These are phyloP conservation scores for Hypena proboscidalis DNA, from an alignment of 2,888 invertebrate genomes.

Conservation along the genomic window DNA sequence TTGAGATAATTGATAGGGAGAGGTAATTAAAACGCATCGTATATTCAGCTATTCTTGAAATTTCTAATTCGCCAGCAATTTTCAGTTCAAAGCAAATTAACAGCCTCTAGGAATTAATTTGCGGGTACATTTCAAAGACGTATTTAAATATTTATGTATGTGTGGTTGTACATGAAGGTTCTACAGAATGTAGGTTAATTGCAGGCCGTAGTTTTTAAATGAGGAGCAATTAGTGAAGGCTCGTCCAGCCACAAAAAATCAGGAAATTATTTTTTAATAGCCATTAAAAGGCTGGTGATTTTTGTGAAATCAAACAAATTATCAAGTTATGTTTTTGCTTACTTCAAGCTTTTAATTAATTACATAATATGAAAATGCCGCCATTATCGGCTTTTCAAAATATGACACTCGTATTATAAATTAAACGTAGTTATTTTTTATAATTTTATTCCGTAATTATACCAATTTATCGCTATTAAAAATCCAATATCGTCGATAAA, in stretches of 20 bases:
- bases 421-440: too few relatives aligned
- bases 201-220: constrained; percentile 63
- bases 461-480: too few relatives aligned
- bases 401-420: too few relatives aligned
- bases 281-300: constrained; percentile 48
- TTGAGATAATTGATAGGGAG: constrained; percentile 29
- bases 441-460: too few relatives aligned
- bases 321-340: background rate
- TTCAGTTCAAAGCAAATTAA: constrained; percentile 41
- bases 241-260: constrained; percentile 50
- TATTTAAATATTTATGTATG: constrained; percentile 31
- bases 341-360: too few relatives aligned
- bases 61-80: constrained; percentile 33
- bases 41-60: constrained; percentile 26
- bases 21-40: constrained; percentile 27
- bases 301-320: background rate
- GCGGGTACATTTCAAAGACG: constrained; percentile 35
- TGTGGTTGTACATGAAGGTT: constrained; percentile 31
- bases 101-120: constrained; percentile 36
- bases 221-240: constrained; percentile 69
- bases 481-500: too few relatives aligned
- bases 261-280: constrained; percentile 49
- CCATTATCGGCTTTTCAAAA: too few relatives aligned
- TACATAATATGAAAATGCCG: too few relatives aligned
- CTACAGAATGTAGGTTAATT: constrained; percentile 69